Evolutionary conservation across 1,140 invertebrate genomes (phyloP).

Genomic region (Drosophila elegans): DNA sequence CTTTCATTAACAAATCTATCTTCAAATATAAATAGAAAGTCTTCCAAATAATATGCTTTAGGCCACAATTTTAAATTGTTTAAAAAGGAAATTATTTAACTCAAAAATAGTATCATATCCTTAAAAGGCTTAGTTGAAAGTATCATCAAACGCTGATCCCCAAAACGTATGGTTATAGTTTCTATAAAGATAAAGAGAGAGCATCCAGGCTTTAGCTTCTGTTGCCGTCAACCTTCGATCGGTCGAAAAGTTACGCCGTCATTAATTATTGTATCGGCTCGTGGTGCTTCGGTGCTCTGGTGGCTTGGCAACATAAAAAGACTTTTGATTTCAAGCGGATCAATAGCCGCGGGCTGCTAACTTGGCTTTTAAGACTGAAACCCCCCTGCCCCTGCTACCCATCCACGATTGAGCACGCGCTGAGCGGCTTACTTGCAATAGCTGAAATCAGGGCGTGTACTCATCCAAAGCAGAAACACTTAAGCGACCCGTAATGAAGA

Average conservation of each 20-base stretch:
- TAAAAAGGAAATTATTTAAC: too few species aligned
- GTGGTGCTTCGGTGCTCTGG: slow-evolving; percentile 28
- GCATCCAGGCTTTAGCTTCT: slow-evolving; percentile 24
- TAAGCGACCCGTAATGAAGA: slow-evolving; percentile 76
- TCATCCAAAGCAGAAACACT: slow-evolving; percentile 81
- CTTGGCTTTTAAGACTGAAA: slow-evolving; percentile 47
- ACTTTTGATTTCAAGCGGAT: slow-evolving; percentile 84
- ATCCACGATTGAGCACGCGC: slow-evolving; percentile 53
- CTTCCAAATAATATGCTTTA: too few species aligned
- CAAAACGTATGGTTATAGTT: background rate
- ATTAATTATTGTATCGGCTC: slow-evolving; percentile 78
- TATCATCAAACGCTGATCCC: background rate
- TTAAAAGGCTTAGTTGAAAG: too few species aligned
- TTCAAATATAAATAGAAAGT: too few species aligned
- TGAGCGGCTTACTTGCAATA: slow-evolving; percentile 42
- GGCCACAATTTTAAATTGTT: too few species aligned
- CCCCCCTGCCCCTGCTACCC: background rate
- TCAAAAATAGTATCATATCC: too few species aligned
- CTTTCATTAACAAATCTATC: too few species aligned
- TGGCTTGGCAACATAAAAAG: slow-evolving; percentile 59
- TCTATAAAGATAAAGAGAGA: slow-evolving; percentile 21
- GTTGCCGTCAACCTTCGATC: slow-evolving; percentile 38
- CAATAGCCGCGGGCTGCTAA: slow-evolving; percentile 76
- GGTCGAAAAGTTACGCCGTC: slow-evolving; percentile 56
- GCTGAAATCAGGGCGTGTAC: slow-evolving; percentile 80